Base-by-base conservation (phyloP, 1,140 invertebrate species). In the Cyclargus thomasi region DNA sequence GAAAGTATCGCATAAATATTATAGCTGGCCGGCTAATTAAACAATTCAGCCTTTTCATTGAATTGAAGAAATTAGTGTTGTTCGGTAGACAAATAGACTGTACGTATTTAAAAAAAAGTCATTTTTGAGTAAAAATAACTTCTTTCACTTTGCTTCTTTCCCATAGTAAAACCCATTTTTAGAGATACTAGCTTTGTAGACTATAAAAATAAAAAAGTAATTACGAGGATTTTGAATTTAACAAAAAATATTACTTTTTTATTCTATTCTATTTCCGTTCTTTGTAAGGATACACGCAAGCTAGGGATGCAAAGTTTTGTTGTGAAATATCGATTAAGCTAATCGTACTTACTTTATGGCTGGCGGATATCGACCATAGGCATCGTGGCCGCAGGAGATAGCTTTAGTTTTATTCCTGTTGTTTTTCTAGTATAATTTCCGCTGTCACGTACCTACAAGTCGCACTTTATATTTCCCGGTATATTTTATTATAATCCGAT, bases 341-440 rank as follows among this genome's bases (percentile, higher is more conserved):
- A 47, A 3, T 3, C 36, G 29, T 35, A 47, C n/a, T 59, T 20
- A 21, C 20, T 57, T 57, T 5, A 57, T 57, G 55, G 21, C 18
- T 11, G 21, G 7, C 55, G 55, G 55, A 59, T 20, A 20, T 59
- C 55, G 20, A 59, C 18, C 55, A 59, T 59, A 59, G 17, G 11
- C 20, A 59, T 59, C 18, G 55, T 18, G 20, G 55, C 55, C 6
- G 10, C 55, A 21, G 55, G 55, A 59, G 55, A 59, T 59, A 18
- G 55, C 55, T 11, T 20, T 18, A 59, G 55, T 4, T 17, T 29
- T 29, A 29, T 29, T 21, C n/a, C 53, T 55, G 53, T 55, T n/a
- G 55, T 59, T 59, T 59, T 59, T 59, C 55, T 59, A 2, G 53
- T 11, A 59, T 11, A 21, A 59, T 59, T 59, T 59, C 55, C 55